Percentiles rank a stretch among this genome's conserved stretches.
Evolutionary conservation across 2,113 vertebrate species (phyloP).

Genomic region (Oreochromis spilurus): DNA sequence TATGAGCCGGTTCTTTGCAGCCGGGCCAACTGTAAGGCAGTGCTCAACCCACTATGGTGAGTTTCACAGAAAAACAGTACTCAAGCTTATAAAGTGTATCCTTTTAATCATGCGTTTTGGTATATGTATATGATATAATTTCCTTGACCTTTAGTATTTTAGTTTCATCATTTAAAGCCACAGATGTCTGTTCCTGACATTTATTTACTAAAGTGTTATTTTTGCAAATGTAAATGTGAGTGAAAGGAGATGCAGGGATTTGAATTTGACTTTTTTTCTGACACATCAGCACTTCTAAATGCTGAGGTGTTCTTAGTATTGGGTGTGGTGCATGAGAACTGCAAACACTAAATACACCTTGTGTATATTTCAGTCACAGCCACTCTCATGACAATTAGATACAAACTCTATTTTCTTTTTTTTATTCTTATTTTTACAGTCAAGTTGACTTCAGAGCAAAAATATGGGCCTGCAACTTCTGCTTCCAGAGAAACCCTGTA

Average conservation of each 20-base stretch:
- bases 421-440: conserved; percentile 67
- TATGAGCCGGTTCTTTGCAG: conserved; percentile 94
- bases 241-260: background rate
- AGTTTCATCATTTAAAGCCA: background rate
- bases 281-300: background rate
- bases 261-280: background rate
- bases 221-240: background rate
- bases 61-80: background rate
- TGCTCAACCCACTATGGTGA: conserved; percentile 96
- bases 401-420: background rate
- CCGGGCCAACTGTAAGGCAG: conserved; percentile 88
- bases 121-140: background rate
- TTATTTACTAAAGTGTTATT: background rate
- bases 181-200: background rate
- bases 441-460: conserved; percentile 96
- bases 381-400: background rate
- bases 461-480: conserved; percentile 99
- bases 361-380: background rate
- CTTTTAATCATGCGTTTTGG: fast-evolving
- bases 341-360: background rate
- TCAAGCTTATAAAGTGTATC: background rate
- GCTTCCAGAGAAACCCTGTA: conserved; percentile 96
- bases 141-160: background rate
- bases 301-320: background rate
- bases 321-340: background rate